Conservation (phyloP, 2,888 invertebrate species). For the Chymomyza procnemis region DNA sequence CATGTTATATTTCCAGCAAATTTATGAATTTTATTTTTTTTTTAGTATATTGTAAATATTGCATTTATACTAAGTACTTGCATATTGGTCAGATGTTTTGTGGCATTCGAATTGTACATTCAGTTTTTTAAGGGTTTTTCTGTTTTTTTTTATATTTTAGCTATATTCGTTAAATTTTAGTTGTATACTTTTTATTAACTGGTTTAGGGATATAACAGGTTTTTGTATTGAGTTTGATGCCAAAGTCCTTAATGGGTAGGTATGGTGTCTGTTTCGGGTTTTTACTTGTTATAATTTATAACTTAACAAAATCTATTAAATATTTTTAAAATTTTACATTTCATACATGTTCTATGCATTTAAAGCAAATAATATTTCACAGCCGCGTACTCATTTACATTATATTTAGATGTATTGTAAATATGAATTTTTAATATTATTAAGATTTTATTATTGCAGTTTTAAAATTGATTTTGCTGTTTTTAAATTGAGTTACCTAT, state of each 20-base stretch:
- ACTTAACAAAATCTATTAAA: conserved; percentile 1
- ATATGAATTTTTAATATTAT: neutral
- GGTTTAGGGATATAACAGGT: too few species aligned
- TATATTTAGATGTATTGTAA: conserved; percentile 9
- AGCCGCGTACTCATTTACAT: conserved; percentile 7
- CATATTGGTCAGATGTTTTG: conserved; percentile 67
- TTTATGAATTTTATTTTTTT: neutral
- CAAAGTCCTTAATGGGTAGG: conserved; percentile 16
- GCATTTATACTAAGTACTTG: conserved; percentile 21
- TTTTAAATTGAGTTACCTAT: conserved; percentile 9
- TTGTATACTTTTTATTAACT: too few species aligned
- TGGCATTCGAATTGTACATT: conserved; percentile 67
- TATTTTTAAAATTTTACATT: conserved; percentile 20
- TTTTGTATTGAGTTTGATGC: conserved; percentile 22
- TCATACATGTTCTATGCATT: conserved; percentile 29
- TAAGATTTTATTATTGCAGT: conserved; percentile 2
- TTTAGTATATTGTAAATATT: conserved; percentile 17
- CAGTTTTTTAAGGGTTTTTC: conserved; percentile 44
- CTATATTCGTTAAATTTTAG: conserved; percentile 23
- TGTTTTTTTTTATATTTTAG: conserved; percentile 35
- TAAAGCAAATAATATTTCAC: conserved; percentile 43
- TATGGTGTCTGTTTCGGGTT: conserved; percentile 11
- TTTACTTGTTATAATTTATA: conserved; percentile 15
- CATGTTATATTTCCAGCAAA: neutral
- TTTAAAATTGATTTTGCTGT: neutral